A percentile compares a stretch with the other conserved stretches of the same genome.
These are phyloP conservation scores for Lysandra bellargus DNA, from an alignment of 2,888 invertebrate species.

Conservation along the genomic window DNA sequence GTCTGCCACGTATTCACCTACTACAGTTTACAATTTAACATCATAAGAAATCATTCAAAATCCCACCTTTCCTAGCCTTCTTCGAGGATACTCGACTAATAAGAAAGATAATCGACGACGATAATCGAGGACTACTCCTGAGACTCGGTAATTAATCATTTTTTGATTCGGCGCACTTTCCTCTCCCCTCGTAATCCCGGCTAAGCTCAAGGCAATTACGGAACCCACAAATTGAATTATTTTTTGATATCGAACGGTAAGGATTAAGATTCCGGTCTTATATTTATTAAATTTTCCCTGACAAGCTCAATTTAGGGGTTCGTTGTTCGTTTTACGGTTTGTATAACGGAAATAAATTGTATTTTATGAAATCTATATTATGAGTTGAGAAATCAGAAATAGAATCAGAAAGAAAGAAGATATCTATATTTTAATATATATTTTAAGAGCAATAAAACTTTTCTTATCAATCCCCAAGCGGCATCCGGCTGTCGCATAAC, in stretches of 20 bases:
- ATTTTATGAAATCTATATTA: neutral
- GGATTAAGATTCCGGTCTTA: constrained; percentile 35
- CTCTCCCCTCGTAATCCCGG: constrained; percentile 37
- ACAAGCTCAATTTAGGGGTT: constrained; percentile 4
- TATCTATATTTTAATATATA: no score
- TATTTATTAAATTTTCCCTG: constrained; percentile 21
- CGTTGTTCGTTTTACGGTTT: neutral
- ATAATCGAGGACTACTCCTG: no score
- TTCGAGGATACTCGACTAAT: neutral
- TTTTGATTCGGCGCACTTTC: constrained; percentile 39
- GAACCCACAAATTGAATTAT: constrained; percentile 56
- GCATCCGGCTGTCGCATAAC: no score
- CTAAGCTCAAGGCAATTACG: constrained; percentile 51
- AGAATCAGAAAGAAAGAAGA: no score
- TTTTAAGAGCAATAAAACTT: no score
- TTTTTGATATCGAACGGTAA: constrained; percentile 46
- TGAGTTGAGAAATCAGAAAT: neutral
- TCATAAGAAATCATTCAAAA: no score
- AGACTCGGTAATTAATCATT: constrained; percentile 61
- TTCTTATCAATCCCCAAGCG: no score
- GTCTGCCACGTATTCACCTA: no score
- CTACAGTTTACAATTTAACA: no score
- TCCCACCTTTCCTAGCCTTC: neutral
- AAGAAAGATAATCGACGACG: constrained; percentile 26
- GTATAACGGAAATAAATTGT: neutral